phyloP scores from a whole-genome alignment of 2,888 invertebrate genomes.

The Chrysotoxum bicinctum region DNA sequence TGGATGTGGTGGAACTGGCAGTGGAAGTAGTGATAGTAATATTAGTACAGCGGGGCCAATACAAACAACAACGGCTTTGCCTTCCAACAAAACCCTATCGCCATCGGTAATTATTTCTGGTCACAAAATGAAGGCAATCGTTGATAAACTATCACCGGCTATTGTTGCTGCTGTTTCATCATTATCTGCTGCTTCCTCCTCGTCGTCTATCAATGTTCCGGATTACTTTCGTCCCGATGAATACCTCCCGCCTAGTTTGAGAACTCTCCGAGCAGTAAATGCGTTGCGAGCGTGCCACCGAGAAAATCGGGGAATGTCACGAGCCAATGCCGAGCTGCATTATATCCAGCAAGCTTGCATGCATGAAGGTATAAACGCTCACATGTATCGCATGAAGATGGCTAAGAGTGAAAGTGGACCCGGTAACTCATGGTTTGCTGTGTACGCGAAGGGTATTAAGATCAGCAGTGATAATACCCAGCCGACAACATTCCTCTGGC shows the following conservation, averaged over 20 bases:
- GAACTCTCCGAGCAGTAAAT: slow-evolving; percentile 82
- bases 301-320: slow-evolving; percentile 90
- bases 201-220: slow-evolving; percentile 74
- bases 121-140: slow-evolving; percentile 61
- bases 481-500: slow-evolving; percentile 95
- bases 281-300: slow-evolving; percentile 89
- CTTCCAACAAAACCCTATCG: slow-evolving; percentile 39
- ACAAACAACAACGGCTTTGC: slow-evolving; percentile 34
- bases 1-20: slow-evolving; percentile 67
- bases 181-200: slow-evolving; percentile 74
- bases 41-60: slow-evolving; percentile 57
- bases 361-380: slow-evolving; percentile 94
- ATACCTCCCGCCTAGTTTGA: slow-evolving; percentile 89
- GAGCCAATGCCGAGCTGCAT: slow-evolving; percentile 91
- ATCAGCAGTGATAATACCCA: slow-evolving; percentile 89
- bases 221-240: slow-evolving; percentile 91
- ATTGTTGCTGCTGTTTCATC: slow-evolving; percentile 68
- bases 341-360: slow-evolving; percentile 95
- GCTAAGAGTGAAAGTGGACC: slow-evolving; percentile 89
- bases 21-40: slow-evolving; percentile 63
- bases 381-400: slow-evolving; percentile 91
- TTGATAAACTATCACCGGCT: slow-evolving; percentile 56
- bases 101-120: slow-evolving; percentile 64
- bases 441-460: slow-evolving; percentile 95
- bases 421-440: slow-evolving; percentile 93